Evolutionary conservation across 2,888 invertebrate genomes (phyloP), one percentile per base, ranked within the genome.

Genomic region (Dascillus cervinus): DNA sequence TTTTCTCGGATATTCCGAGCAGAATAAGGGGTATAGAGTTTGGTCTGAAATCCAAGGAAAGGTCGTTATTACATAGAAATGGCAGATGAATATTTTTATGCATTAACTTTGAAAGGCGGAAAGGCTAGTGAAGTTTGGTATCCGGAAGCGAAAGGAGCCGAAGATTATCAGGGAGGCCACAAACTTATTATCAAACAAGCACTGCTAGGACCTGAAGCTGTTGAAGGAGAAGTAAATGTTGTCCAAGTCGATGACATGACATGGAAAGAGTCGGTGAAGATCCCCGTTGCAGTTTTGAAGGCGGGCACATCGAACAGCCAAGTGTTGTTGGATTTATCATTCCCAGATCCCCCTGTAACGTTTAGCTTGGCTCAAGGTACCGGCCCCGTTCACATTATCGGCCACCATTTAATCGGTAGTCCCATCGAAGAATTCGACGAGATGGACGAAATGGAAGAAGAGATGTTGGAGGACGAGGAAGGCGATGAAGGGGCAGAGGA

Each of bases 81-180:
- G 86, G 81, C 83, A 64, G 85, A 86, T 70, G 87, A 87, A 75
- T 86, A 84, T 71, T 83, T 87, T 66, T 87, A 82, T 68, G 87
- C 85, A 67, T 75, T 84, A 46, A 84, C 84, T 46, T 69, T 87
- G 43, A 78, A 81, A 56, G 79, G 81, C 46, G 70, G 79, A 59
- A 80, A 82, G 60, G 75, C 77, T 50, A 75, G 72, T 37, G 82
- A 84, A 58, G 78, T 80, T 58, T 88, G 87, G 87, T 86, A 87
- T 59, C 85, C 85, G 10, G 81, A 84, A 54, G 76, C 79, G 33
- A 82, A 81, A 62, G 69, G 67, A 37, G 72, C 75, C 29, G 82
- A 82, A 55, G 77, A 74, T 41, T 80, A 75, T 54, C 77, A 79
- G 29, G 75, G 83, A 43, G 82, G 80, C 49, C 84, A 84, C 62